Percentiles rank a stretch among this genome's conserved stretches.
Conservation (phyloP, 64 coral and sea anemone genomes). For the Exaiptasia diaphana region DNA sequence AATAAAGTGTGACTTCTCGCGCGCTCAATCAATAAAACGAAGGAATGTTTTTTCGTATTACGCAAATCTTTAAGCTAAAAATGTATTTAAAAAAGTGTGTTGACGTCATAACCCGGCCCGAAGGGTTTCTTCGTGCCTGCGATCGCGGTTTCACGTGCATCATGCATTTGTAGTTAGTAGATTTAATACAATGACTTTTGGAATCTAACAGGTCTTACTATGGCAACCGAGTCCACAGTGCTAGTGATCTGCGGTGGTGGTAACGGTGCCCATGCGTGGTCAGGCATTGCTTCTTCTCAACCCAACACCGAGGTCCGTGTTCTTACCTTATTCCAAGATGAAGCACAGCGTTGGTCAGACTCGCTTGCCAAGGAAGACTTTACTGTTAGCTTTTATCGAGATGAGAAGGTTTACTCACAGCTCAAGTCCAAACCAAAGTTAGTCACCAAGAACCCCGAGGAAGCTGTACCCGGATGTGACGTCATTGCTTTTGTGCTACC, state of each 20-base stretch:
- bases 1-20: too few relatives aligned
- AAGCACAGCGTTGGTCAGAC: constrained; percentile 42
- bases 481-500: constrained; percentile 22
- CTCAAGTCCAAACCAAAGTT: not conserved
- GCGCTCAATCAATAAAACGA: too few relatives aligned
- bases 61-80: too few relatives aligned
- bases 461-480: constrained; percentile 21
- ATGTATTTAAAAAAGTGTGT: too few relatives aligned
- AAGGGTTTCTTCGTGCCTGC: too few relatives aligned
- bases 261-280: constrained; percentile 52
- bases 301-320: constrained; percentile 49
- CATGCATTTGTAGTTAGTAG: too few relatives aligned
- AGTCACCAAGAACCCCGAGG: constrained; percentile 25
- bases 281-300: constrained; percentile 47
- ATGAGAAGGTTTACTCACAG: not conserved
- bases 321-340: constrained; percentile 53
- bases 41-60: too few relatives aligned
- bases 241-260: constrained; percentile 58
- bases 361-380: not conserved
- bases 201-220: too few relatives aligned
- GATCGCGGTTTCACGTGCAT: too few relatives aligned
- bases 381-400: not conserved
- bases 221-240: not conserved
- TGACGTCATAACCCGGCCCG: too few relatives aligned
- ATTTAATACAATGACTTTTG: too few relatives aligned